These are phyloP conservation scores for Phoebastria nigripes DNA, from an alignment of 2,797 vertebrate genomes.

Conservation along the genomic window DNA sequence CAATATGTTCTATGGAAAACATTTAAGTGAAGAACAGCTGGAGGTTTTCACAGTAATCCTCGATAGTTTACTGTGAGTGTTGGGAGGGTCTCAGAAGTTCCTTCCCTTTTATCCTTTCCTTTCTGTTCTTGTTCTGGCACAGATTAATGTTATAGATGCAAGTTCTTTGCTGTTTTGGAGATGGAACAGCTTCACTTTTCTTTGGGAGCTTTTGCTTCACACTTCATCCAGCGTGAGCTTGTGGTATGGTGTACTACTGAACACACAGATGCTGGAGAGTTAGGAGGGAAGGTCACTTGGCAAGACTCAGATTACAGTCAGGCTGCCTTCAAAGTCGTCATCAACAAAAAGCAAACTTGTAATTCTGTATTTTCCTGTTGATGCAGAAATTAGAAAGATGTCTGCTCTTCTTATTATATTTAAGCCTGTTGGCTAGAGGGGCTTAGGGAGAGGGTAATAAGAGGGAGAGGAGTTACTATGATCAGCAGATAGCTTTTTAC, in stretches of 20 bases:
- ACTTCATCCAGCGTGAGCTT: background rate
- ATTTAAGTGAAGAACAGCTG: background rate
- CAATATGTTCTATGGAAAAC: background rate
- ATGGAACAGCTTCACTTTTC: background rate
- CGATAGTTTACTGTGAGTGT: background rate
- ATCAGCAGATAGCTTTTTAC: background rate
- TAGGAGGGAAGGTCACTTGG: background rate
- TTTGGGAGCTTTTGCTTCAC: background rate
- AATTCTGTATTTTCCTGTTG: background rate
- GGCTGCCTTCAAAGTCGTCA: background rate
- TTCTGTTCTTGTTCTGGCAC: background rate
- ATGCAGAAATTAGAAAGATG: background rate
- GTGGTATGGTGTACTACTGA: background rate
- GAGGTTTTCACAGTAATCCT: background rate
- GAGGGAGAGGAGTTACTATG: background rate
- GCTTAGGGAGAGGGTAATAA: background rate
- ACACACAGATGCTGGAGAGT: background rate
- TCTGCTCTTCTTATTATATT: background rate
- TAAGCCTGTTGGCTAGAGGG: background rate
- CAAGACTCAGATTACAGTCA: background rate
- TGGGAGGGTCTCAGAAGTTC: background rate
- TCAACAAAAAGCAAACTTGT: background rate
- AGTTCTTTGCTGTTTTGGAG: background rate
- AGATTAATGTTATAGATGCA: background rate
- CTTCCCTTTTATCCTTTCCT: background rate